A percentile compares a stretch with the other conserved stretches of the same genome.
Conservation (phyloP, 2,113 vertebrate species). For the Marmota monax region DNA sequence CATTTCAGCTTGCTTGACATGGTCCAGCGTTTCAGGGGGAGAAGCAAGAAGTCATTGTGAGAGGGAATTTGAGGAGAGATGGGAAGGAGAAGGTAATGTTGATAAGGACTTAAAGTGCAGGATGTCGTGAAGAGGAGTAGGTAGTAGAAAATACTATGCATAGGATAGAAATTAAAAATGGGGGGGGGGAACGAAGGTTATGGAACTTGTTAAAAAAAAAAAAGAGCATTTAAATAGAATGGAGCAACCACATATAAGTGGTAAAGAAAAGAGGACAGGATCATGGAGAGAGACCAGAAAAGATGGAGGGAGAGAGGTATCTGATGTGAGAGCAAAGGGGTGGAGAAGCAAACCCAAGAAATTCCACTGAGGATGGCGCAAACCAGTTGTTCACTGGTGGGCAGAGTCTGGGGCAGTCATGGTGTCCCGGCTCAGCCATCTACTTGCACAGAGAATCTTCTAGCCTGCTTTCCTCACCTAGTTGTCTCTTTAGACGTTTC, state of each 20-base stretch:
- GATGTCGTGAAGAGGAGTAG: neutral
- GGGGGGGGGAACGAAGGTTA: neutral
- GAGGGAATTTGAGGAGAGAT: rapidly evolving
- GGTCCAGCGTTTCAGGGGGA: neutral
- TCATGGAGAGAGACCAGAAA: neutral
- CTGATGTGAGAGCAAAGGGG: neutral
- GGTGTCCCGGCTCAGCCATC: neutral
- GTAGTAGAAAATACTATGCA: too few species aligned
- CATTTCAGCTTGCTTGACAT: neutral
- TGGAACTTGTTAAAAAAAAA: neutral
- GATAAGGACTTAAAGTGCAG: too few species aligned
- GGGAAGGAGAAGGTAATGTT: neutral
- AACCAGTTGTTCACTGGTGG: neutral
- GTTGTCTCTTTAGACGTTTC: slow-evolving; percentile 82
- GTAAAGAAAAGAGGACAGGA: neutral
- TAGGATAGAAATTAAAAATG: neutral
- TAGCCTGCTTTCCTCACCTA: slow-evolving; percentile 82
- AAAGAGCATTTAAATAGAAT: neutral
- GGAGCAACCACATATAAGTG: neutral
- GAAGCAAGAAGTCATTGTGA: neutral
- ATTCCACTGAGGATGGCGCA: rapidly evolving
- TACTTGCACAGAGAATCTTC: neutral
- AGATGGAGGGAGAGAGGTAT: neutral
- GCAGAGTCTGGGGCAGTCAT: neutral
- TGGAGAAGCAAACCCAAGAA: neutral